A percentile compares a stretch with the other conserved stretches of the same genome.
Evolutionary conservation across 2,888 invertebrate species (phyloP).

Genomic region (Lypha dubia): DNA sequence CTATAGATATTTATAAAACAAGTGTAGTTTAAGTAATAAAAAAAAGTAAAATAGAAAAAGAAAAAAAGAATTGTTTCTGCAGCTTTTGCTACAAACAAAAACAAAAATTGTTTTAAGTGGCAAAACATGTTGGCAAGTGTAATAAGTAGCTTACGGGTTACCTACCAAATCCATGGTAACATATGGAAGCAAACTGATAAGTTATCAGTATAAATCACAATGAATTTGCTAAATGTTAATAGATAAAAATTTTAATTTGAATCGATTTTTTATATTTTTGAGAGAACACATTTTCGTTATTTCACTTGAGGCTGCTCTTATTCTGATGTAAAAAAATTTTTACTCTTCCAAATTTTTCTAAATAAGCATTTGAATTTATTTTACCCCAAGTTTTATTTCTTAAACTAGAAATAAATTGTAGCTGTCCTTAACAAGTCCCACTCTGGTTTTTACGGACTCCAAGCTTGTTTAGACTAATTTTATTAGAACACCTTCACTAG

Average conservation of each 20-base stretch:
- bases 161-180: slow-evolving; percentile 22
- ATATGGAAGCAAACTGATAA: neutral
- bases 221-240: neutral
- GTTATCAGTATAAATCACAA: neutral
- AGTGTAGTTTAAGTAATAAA: slow-evolving; percentile 1
- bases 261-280: no score
- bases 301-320: no score
- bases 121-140: slow-evolving; percentile 69
- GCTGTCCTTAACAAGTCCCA: no score
- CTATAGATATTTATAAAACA: slow-evolving; percentile 43
- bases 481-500: no score
- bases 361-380: no score
- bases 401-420: no score
- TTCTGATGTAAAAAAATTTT: no score
- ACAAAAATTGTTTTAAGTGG: slow-evolving; percentile 60
- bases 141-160: slow-evolving; percentile 63
- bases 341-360: no score
- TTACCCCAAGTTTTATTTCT: no score
- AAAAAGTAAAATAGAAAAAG: slow-evolving; percentile 1
- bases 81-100: slow-evolving; percentile 37
- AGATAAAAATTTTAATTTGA: neutral
- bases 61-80: slow-evolving; percentile 13
- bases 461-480: no score
- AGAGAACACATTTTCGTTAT: no score
- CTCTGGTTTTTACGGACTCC: no score